These are phyloP conservation scores for Orientallactaga sibirica DNA, from an alignment of 2,797 vertebrate species.

Conservation along the genomic window DNA sequence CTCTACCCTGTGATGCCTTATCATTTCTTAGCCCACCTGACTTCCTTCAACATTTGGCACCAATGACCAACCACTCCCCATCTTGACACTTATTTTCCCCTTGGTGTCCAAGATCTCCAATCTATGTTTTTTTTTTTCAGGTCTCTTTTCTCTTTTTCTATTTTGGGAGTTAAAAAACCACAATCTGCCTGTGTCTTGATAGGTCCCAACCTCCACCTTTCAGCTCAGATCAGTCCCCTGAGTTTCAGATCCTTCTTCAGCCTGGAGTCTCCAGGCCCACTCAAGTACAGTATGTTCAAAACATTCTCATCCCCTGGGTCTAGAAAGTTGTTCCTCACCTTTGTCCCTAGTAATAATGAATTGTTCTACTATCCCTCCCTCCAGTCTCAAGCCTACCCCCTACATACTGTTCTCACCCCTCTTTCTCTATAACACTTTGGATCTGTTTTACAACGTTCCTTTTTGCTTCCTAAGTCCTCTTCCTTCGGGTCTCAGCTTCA, in stretches of 20 bases:
- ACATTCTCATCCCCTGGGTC: neutral
- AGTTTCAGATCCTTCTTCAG: neutral
- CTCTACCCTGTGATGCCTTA: neutral
- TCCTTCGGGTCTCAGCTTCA: neutral
- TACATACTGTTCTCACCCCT: neutral
- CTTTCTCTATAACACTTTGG: neutral
- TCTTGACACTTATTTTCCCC: neutral
- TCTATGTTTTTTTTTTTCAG: neutral
- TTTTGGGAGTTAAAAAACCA: neutral
- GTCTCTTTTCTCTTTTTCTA: neutral
- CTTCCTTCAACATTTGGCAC: conserved; percentile 22
- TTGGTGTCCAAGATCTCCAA: neutral
- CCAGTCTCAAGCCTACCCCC: neutral
- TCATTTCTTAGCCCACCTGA: neutral
- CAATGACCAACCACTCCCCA: neutral
- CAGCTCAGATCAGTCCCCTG: neutral
- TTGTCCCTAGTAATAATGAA: neutral
- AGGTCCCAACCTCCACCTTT: neutral
- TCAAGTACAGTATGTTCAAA: neutral
- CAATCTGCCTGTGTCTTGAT: neutral
- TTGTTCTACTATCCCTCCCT: neutral
- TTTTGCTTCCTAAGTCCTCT: neutral
- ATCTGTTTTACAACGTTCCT: neutral
- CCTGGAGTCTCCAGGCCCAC: neutral
- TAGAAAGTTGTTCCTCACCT: neutral